Evolutionary conservation across 2,113 vertebrate genomes (phyloP).

Genomic region (Otus sunia): DNA sequence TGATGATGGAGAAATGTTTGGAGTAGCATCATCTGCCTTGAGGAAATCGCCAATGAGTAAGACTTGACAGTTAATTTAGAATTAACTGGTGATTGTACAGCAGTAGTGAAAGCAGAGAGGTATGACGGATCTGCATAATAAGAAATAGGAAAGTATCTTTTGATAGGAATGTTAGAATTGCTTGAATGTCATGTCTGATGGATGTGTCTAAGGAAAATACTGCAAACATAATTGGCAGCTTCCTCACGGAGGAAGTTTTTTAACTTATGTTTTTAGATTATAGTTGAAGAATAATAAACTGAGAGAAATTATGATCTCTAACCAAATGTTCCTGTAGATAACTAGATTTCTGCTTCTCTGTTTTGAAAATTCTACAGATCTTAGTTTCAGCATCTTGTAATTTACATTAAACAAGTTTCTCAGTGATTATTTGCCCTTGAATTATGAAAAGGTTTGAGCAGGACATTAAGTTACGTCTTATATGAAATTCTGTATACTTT

Average conservation of each 20-base stretch:
- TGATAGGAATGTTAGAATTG: background rate
- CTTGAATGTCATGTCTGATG: background rate
- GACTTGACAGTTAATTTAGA: conserved; percentile 44
- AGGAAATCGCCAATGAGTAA: conserved; percentile 98
- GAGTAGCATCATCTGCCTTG: conserved; percentile 87
- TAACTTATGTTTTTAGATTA: background rate
- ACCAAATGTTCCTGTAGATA: background rate
- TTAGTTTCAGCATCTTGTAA: background rate
- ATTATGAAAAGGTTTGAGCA: background rate
- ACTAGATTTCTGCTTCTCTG: background rate
- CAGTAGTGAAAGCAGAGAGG: background rate
- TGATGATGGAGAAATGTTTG: conserved; percentile 97
- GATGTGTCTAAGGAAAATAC: background rate
- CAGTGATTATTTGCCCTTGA: background rate
- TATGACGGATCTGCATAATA: background rate
- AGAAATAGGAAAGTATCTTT: background rate
- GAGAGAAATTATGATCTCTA: background rate
- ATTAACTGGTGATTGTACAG: background rate
- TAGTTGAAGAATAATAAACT: background rate
- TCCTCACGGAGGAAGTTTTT: background rate
- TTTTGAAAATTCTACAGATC: background rate
- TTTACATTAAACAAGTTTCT: background rate
- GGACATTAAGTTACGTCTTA: background rate
- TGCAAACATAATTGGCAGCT: background rate
- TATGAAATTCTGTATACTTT: background rate